Conservation (phyloP, 1,140 invertebrate genomes). For the Euschistus heros region DNA sequence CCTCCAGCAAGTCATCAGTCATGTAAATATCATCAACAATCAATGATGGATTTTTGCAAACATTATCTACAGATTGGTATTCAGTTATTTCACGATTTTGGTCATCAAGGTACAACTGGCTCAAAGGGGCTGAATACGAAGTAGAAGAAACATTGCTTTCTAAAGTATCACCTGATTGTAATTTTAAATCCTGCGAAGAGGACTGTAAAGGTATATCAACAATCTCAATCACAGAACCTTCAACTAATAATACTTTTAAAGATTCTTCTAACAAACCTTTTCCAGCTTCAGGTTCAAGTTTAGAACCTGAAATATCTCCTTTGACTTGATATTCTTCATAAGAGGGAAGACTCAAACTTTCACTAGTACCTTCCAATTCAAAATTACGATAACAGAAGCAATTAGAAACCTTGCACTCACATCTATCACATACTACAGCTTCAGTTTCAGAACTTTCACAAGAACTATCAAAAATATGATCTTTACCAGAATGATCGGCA, state of each 20-base stretch:
- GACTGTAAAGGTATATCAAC: not conserved
- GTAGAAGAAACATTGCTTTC: not conserved
- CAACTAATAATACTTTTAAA: constrained; percentile 18
- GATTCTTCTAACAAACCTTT: not conserved
- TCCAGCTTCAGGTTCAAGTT: not conserved
- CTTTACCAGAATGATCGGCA: no score
- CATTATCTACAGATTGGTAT: not conserved
- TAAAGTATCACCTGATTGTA: no score
- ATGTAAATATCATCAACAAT: constrained; percentile 34
- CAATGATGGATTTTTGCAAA: constrained; percentile 17
- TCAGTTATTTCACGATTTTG: not conserved
- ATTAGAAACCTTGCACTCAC: not conserved
- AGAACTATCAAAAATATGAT: not conserved
- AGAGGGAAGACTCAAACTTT: constrained; percentile 10
- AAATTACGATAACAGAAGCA: not conserved
- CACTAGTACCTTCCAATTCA: constrained; percentile 6
- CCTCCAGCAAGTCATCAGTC: constrained; percentile 36
- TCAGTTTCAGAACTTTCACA: constrained; percentile 13
- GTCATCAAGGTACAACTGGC: not conserved
- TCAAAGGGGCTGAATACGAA: not conserved
- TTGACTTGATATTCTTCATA: constrained; percentile 3
- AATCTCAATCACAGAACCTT: constrained; percentile 22
- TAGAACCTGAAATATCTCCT: not conserved
- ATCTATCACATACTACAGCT: not conserved
- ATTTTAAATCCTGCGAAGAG: not conserved